Conservation (phyloP, 2,888 invertebrate species). For the Eupelmus urozonus region DNA sequence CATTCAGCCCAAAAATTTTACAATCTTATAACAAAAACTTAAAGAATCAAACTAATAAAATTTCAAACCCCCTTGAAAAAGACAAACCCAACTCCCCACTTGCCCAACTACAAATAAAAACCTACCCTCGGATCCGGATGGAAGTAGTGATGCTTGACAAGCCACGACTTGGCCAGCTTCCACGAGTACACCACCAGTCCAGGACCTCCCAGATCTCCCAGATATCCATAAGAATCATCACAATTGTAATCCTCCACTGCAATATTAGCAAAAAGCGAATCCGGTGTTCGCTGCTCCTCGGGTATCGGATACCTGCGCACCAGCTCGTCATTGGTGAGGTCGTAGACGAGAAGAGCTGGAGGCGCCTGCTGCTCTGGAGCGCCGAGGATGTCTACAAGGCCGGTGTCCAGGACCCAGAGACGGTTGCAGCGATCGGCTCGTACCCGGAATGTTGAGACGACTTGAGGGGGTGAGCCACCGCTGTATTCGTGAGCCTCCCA, state of each 20-base stretch:
- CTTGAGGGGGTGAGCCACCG: constrained; percentile 81
- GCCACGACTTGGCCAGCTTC: constrained; percentile 85
- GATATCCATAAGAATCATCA: constrained; percentile 85
- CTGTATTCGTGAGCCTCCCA: constrained; percentile 86
- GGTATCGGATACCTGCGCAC: constrained; percentile 84
- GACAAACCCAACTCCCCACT: too few species aligned
- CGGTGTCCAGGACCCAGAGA: constrained; percentile 89
- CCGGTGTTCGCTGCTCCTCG: constrained; percentile 81
- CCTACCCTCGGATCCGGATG: constrained; percentile 83
- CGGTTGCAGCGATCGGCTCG: constrained; percentile 87
- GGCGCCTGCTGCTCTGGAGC: constrained; percentile 79
- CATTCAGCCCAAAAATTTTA: too few species aligned
- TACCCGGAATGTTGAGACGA: constrained; percentile 86
- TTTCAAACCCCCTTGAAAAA: too few species aligned
- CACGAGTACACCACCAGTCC: constrained; percentile 88
- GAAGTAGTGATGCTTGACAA: constrained; percentile 85
- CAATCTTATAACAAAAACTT: too few species aligned
- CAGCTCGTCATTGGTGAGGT: constrained; percentile 84
- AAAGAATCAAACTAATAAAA: too few species aligned
- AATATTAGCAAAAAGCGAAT: constrained; percentile 87
- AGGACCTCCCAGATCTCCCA: constrained; percentile 84
- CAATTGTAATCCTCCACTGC: constrained; percentile 88
- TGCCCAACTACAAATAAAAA: too few species aligned
- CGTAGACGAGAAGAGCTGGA: constrained; percentile 85
- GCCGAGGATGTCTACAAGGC: constrained; percentile 81